Percentiles rank a stretch among this genome's conserved stretches.
phyloP scores from a whole-genome alignment of 2,797 vertebrate species.

The Macrochelys suwanniensis region DNA sequence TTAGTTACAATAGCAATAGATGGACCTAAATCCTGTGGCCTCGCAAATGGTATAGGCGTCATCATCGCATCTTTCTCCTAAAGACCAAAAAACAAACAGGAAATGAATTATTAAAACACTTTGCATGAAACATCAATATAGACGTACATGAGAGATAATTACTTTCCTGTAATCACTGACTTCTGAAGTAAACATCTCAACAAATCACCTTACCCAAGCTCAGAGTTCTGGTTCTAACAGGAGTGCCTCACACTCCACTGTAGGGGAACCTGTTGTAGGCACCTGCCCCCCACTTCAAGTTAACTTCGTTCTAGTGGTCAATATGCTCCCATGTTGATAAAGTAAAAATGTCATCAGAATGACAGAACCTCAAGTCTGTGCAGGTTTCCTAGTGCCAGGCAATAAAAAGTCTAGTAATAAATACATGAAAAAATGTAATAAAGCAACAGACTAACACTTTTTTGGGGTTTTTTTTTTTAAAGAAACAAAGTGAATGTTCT shows the following conservation, averaged over 20 bases:
- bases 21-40: conserved; percentile 95
- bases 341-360: not conserved
- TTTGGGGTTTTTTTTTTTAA: not conserved
- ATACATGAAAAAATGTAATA: not conserved
- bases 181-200: conserved; percentile 10
- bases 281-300: not conserved
- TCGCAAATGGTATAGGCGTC: conserved; percentile 94
- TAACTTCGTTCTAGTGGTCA: not conserved
- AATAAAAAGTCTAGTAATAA: not conserved
- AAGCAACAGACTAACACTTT: not conserved
- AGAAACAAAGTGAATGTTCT: not conserved
- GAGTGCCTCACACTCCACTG: not conserved
- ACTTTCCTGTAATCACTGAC: rapidly evolving
- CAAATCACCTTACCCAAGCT: not conserved
- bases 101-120: conserved; percentile 30
- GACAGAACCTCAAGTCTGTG: conserved; percentile 25
- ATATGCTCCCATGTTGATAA: not conserved
- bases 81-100: conserved; percentile 1
- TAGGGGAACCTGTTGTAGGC: not conserved
- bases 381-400: not conserved
- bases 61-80: conserved; percentile 96
- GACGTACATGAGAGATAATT: not conserved
- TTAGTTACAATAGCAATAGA: conserved; percentile 98
- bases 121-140: not conserved
- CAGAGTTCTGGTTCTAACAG: not conserved